A percentile compares a stretch with the other conserved stretches of the same genome.
phyloP scores from a whole-genome alignment of 2,888 invertebrate genomes.

The Strigamia maritima region DNA sequence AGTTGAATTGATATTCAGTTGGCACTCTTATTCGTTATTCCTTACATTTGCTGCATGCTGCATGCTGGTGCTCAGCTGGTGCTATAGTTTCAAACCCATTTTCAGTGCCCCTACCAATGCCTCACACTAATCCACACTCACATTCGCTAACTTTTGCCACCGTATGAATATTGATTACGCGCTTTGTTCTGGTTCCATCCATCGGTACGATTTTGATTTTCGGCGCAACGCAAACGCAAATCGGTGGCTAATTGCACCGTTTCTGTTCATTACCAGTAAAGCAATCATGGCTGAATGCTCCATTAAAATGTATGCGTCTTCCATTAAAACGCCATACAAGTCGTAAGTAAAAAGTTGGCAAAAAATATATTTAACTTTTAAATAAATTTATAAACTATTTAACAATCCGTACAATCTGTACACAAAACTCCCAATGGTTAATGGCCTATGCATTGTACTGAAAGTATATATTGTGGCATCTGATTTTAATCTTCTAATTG shows the following conservation, averaged over 20 bases:
- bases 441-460: no score
- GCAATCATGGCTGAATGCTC: not conserved
- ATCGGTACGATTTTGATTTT: no score
- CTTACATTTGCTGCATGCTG: no score
- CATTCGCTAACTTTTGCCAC: not conserved
- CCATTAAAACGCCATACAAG: no score
- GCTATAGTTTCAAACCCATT: not conserved
- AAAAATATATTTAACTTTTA: not conserved
- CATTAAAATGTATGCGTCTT: no score
- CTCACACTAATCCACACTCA: no score
- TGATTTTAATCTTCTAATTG: no score
- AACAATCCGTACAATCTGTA: no score
- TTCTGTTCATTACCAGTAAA: not conserved
- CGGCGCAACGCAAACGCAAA: no score
- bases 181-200: not conserved
- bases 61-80: not conserved
- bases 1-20: not conserved
- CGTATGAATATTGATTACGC: not conserved
- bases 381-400: not conserved
- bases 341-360: no score
- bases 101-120: not conserved
- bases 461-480: no score
- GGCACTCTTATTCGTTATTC: not conserved
- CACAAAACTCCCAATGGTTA: no score
- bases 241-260: not conserved